Conservation (phyloP, 2,797 vertebrate genomes). For the Petrocephalus schoutedeni region DNA sequence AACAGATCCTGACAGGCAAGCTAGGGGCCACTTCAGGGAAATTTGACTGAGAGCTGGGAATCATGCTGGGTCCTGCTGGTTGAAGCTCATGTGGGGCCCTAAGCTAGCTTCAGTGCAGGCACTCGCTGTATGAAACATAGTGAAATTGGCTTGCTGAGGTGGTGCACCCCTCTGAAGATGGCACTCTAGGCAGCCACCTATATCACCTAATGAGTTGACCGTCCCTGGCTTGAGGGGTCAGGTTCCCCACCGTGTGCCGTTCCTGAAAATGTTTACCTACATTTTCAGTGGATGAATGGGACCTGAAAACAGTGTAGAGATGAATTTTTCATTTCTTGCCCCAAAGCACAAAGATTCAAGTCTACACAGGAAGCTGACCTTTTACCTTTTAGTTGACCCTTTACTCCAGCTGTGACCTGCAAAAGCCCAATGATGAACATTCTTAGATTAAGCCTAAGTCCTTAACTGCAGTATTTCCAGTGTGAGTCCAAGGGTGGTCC, state of each 20-base stretch:
- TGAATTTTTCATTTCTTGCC: background rate
- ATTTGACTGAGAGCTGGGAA: too few species aligned
- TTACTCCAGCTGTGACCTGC: background rate
- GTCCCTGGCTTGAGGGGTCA: background rate
- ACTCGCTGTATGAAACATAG: too few species aligned
- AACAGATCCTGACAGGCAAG: background rate
- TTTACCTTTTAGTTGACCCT: too few species aligned
- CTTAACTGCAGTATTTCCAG: background rate
- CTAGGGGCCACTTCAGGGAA: background rate
- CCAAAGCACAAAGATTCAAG: too few species aligned
- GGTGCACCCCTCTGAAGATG: background rate
- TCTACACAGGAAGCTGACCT: too few species aligned
- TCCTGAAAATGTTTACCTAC: background rate
- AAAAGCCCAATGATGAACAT: background rate
- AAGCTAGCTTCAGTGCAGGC: too few species aligned
- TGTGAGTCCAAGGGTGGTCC: background rate
- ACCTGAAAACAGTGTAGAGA: background rate
- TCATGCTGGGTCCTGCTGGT: too few species aligned
- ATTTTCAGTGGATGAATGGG: background rate
- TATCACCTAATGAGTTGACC: background rate
- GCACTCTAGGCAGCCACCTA: background rate
- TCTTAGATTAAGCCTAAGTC: background rate
- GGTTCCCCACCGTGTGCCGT: background rate
- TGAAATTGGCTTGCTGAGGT: too few species aligned
- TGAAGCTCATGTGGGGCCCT: too few species aligned